A percentile compares a stretch with the other conserved stretches of the same genome.
Evolutionary conservation across 2,797 vertebrate genomes (phyloP).

Genomic region (Falco rusticolus): DNA sequence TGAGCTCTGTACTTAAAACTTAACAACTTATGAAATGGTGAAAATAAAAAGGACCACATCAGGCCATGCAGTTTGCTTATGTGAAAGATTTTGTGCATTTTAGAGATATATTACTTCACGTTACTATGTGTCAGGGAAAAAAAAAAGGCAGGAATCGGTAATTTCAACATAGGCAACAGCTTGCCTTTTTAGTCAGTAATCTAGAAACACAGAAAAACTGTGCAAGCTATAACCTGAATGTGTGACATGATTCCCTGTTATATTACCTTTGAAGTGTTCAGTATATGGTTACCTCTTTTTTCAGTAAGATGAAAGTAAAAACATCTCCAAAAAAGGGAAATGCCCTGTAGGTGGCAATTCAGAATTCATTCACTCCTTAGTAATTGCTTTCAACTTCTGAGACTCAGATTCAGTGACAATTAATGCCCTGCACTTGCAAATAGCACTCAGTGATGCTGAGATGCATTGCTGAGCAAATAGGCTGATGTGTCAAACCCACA

Average conservation of each 20-base stretch:
- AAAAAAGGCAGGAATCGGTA: neutral
- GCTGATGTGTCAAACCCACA: neutral
- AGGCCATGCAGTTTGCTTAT: neutral
- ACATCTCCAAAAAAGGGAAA: neutral
- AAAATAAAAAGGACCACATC: neutral
- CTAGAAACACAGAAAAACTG: neutral
- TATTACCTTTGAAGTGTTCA: neutral
- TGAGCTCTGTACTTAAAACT: neutral
- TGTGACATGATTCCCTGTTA: neutral
- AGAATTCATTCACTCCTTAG: neutral
- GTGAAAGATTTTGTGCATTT: neutral
- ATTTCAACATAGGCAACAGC: neutral
- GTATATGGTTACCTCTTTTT: neutral
- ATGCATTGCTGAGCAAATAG: rapidly evolving
- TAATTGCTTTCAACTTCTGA: neutral
- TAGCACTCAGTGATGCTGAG: neutral
- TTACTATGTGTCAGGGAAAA: neutral
- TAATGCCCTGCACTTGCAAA: neutral
- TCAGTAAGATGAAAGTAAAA: neutral
- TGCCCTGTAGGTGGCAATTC: neutral
- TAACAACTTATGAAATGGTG: neutral
- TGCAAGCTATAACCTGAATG: neutral
- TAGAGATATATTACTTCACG: neutral
- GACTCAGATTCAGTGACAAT: neutral
- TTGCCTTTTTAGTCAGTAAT: neutral